Percentiles rank a stretch among this genome's conserved stretches.
Conservation (phyloP, 2,888 invertebrate genomes). For the Theodoxus fluviatilis region DNA sequence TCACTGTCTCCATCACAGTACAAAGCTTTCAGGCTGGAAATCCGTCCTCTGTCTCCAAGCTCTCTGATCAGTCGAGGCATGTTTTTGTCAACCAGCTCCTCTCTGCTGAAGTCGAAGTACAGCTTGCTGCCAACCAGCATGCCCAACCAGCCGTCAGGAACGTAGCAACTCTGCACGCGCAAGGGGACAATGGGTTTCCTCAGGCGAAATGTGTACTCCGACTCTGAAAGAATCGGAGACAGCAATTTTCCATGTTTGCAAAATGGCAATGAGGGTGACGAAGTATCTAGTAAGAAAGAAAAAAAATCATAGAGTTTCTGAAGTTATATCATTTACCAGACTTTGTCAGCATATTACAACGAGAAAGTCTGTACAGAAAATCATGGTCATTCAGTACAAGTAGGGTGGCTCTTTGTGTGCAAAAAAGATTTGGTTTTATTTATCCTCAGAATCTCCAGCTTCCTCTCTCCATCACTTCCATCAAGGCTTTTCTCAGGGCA, state of each 20-base stretch:
- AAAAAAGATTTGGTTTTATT: no score
- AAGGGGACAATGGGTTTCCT: constrained; percentile 61
- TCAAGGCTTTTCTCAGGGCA: no score
- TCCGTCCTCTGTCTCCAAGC: constrained; percentile 52
- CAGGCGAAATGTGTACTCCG: constrained; percentile 61
- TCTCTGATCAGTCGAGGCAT: constrained; percentile 52
- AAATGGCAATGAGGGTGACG: no score
- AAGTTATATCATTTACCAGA: no score
- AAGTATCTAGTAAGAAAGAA: no score
- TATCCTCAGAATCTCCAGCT: no score
- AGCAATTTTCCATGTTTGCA: neutral
- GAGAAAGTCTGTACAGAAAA: no score
- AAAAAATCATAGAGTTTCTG: neutral
- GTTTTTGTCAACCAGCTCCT: constrained; percentile 41
- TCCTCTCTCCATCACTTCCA: no score
- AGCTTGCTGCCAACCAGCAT: constrained; percentile 60
- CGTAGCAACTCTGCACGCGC: constrained; percentile 53
- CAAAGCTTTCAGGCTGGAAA: constrained; percentile 10
- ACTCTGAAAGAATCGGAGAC: constrained; percentile 47
- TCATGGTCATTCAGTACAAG: no score
- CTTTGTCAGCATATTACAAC: no score
- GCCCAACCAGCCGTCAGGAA: constrained; percentile 65
- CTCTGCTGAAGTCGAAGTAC: constrained; percentile 58
- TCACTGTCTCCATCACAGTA: neutral
- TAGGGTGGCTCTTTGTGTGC: no score